Conservation (phyloP, 2,797 vertebrate genomes). For the Myotis planiceps region DNA sequence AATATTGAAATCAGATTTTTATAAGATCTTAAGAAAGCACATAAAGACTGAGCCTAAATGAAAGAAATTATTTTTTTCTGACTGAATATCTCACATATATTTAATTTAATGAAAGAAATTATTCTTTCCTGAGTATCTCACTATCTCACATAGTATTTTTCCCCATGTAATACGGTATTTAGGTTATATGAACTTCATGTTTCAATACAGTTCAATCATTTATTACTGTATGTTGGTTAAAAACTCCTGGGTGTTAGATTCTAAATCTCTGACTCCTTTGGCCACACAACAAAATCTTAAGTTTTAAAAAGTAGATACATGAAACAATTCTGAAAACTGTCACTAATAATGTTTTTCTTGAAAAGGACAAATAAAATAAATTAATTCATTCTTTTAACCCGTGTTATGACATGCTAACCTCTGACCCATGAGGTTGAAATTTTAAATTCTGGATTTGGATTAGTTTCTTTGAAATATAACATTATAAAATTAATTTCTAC, state of each 20-base stretch:
- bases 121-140: too few species aligned
- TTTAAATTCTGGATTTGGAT: background rate
- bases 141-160: background rate
- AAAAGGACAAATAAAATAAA: background rate
- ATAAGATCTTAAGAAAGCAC: background rate
- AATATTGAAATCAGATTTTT: conserved; percentile 26
- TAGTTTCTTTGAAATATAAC: background rate
- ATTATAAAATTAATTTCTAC: background rate
- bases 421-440: background rate
- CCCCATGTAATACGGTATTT: background rate
- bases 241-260: background rate
- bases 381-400: background rate
- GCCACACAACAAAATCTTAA: background rate
- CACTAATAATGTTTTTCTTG: background rate
- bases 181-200: background rate
- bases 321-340: conserved; percentile 12
- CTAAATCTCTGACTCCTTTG: background rate
- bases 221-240: background rate
- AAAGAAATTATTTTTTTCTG: background rate
- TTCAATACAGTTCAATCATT: background rate
- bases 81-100: background rate
- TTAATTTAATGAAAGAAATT: background rate
- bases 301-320: background rate
- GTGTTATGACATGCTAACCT: background rate
- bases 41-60: background rate